phyloP scores from a whole-genome alignment of 2,113 vertebrate species.

The Xiphias gladius region DNA sequence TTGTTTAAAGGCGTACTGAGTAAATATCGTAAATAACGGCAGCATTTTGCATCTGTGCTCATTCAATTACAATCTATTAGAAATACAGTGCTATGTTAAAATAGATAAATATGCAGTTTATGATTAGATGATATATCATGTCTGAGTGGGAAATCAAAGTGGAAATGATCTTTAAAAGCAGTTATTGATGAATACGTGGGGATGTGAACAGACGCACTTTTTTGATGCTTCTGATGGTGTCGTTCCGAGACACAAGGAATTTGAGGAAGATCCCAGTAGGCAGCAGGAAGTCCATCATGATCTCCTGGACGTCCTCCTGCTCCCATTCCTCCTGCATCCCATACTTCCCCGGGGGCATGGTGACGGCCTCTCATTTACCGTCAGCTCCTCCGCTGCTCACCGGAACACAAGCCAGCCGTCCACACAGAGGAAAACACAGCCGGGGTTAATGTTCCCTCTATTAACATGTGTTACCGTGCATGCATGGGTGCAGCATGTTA shows the following conservation, averaged over 20 bases:
- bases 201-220: constrained; percentile 82
- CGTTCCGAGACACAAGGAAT: constrained; percentile 90
- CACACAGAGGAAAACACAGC: constrained; percentile 46
- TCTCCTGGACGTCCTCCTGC: constrained; percentile 88
- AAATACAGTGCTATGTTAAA: constrained; percentile 9
- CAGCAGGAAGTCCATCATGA: constrained; percentile 94
- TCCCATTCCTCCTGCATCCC: constrained; percentile 95
- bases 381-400: constrained; percentile 80
- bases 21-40: constrained; percentile 48
- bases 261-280: constrained; percentile 96
- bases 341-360: constrained; percentile 96
- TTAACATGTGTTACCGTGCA: constrained; percentile 24
- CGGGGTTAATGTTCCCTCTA: constrained; percentile 56
- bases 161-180: constrained; percentile 2
- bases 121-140: neutral
- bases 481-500: neutral
- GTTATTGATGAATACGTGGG: neutral
- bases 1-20: constrained; percentile 51
- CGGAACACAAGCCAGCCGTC: constrained; percentile 40
- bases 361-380: constrained; percentile 86
- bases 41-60: neutral
- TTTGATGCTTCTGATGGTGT: constrained; percentile 93
- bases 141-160: neutral
- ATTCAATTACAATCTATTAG: constrained; percentile 14
- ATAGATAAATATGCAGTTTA: neutral